phyloP scores from a whole-genome alignment of 1,140 invertebrate genomes.

The Drosophila albomicans region DNA sequence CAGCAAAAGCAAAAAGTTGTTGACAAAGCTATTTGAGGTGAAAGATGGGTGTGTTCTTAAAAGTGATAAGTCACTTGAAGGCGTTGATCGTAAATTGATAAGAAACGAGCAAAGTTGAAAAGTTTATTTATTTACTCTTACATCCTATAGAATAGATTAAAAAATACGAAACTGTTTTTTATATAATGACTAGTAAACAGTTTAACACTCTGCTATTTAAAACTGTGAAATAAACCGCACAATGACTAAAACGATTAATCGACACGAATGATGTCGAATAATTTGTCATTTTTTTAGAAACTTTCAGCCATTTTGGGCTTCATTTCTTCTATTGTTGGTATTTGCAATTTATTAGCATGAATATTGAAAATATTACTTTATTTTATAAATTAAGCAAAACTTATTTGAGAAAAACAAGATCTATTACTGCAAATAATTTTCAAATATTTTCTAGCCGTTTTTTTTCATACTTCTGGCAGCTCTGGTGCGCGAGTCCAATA shows the following conservation, averaged over 20 bases:
- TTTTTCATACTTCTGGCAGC: no score
- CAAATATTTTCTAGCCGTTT: no score
- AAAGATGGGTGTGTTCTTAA: slow-evolving; percentile 27
- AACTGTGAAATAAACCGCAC: not conserved
- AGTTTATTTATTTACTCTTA: not conserved
- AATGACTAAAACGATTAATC: slow-evolving; percentile 1
- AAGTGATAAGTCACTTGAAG: slow-evolving; percentile 2
- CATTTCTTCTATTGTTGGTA: no score
- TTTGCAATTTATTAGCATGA: no score
- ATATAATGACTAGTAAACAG: no score
- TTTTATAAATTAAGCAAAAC: no score
- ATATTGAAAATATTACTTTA: no score
- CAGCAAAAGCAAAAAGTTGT: slow-evolving; percentile 4
- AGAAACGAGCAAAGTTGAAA: not conserved
- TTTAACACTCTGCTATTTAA: not conserved
- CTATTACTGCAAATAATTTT: no score
- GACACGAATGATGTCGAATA: not conserved
- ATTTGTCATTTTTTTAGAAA: no score
- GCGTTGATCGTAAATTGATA: slow-evolving; percentile 12
- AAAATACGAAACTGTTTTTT: not conserved
- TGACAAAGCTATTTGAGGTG: slow-evolving; percentile 13
- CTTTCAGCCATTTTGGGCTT: no score
- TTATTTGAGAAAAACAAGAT: no score
- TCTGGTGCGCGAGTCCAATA: not conserved
- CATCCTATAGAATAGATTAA: not conserved